Evolutionary conservation across 2,113 vertebrate species (phyloP), one percentile per base, ranked within the genome.

Genomic region (Haemorhous mexicanus): DNA sequence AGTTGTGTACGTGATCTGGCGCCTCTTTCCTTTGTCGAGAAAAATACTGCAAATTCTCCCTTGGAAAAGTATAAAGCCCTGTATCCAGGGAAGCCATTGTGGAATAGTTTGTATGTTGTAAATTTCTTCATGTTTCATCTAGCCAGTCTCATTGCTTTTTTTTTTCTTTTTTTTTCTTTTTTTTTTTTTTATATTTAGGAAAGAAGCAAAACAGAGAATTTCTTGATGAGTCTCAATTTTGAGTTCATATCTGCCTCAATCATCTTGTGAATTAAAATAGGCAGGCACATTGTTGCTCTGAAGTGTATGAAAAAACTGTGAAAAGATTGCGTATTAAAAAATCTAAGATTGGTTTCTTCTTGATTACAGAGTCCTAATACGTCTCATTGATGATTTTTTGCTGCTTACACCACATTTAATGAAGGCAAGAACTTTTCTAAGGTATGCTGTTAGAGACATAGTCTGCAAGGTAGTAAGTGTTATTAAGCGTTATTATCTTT

Each of bases 311-410:
- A 24, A 74, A 84, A 74, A 11, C 41, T 39, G 50, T 35, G 61
- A 47, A 84, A 68, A 11, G 27, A 28, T 82, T 68, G 6, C 1
- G 0, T 68, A 23, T n/a, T 6, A 7, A 78, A 73, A 89, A 59
- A 33, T 41, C 24, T 84, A 49, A 78, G 15, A 39, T 24, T 14
- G 12, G 2, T 88, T 93, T 90, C 53, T 85, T 92, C 35, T 95
- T 59, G 21, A 18, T 76, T 94, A 26, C 85, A 99, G 99, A 89
- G 83, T 98, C 96, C 95, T 99, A 39, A 98, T 99, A 98, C 98
- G 99, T 61, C 93, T 99, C 83, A 98, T 99, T 63, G 99, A 99
- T 56, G 99, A 99, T 86, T 99, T 99, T 82, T 97, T 99, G 90
- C 97, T 99, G 52, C 98, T 99, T 86, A 99, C 99, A 0, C 99